Base-by-base conservation (phyloP, 1,140 invertebrate genomes). In the Apis dorsata region DNA sequence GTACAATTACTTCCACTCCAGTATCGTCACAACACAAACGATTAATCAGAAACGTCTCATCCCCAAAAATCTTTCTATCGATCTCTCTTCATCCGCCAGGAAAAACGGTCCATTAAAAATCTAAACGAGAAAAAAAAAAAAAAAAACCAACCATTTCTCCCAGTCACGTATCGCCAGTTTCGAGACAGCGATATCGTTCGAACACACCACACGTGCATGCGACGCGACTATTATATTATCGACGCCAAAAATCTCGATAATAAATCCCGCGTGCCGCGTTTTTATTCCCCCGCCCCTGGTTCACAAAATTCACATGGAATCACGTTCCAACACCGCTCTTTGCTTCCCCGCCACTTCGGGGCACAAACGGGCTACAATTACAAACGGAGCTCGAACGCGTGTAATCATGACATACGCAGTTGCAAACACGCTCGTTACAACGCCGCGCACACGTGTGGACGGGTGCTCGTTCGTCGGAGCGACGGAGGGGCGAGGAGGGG, bases 391-490 rank as follows among this genome's bases (percentile, higher is more conserved):
- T n/a, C 12, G 34, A 55, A 53, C 80, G 59, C 71, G 74, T 85
- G 75, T 83, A 85, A 80, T 85, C 81, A 59, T 59, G 80, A 78
- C 63, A 55, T 78, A 70, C 85, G 80, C 49, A 34, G 55, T 83
- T 83, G 81, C 81, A 83, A 83, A 79, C 79, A 66, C 59, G 80
- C 75, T 49, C 71, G 84, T 87, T 83, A 76, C 68, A 70, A 51
- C 84, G 71, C 59, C 4, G 70, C 24, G 65, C 65, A 13, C 53
- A 7, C 44, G 21, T 44, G 24, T 44, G 34, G 17, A 66, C 57
- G 55, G 28, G 70, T 49, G 34, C 1, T 19, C n/a, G 57, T 34
- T 34, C 34, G 34, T 34, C 57, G 79, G 68, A 79, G 71, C 66
- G 66, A 76, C 19, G 65, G 17, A 15, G 24, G 12, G 12, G 21